Evolutionary conservation across 2,797 vertebrate species (phyloP).

Genomic region (Pelodytes ibericus): DNA sequence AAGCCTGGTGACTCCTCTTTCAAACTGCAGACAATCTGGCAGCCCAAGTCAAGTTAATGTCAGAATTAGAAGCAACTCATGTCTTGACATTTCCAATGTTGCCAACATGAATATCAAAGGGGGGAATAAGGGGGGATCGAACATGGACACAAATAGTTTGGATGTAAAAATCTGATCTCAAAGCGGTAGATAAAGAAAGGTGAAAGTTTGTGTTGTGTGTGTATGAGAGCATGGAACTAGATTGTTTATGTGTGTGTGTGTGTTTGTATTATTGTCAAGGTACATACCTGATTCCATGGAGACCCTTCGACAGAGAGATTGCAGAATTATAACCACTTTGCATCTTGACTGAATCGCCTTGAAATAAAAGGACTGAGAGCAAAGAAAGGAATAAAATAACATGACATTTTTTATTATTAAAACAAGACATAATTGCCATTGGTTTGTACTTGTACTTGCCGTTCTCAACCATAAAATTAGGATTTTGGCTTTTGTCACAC

Average conservation of each 20-base stretch:
- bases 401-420: not conserved
- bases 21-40: constrained; percentile 56
- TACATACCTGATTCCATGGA: constrained; percentile 27
- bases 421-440: constrained; percentile 25
- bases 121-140: constrained; percentile 11
- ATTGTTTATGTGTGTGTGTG: not conserved
- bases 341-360: constrained; percentile 14
- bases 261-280: not conserved
- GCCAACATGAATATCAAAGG: constrained; percentile 27
- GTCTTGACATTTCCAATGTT: constrained; percentile 47
- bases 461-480: constrained; percentile 23
- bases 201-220: not conserved
- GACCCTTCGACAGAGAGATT: constrained; percentile 11
- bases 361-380: constrained; percentile 3
- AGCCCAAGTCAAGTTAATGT: constrained; percentile 55
- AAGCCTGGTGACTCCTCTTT: constrained; percentile 54
- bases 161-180: constrained; percentile 17
- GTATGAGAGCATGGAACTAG: not conserved
- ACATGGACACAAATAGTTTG: constrained; percentile 30
- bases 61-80: constrained; percentile 47
- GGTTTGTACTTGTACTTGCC: constrained; percentile 23
- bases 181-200: not conserved
- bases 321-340: constrained; percentile 17
- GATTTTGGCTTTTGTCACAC: constrained; percentile 24
- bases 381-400: not conserved